Evolutionary conservation across 2,797 vertebrate species (phyloP), one percentile per base, ranked within the genome.

Genomic region (Scolopax rusticola): DNA sequence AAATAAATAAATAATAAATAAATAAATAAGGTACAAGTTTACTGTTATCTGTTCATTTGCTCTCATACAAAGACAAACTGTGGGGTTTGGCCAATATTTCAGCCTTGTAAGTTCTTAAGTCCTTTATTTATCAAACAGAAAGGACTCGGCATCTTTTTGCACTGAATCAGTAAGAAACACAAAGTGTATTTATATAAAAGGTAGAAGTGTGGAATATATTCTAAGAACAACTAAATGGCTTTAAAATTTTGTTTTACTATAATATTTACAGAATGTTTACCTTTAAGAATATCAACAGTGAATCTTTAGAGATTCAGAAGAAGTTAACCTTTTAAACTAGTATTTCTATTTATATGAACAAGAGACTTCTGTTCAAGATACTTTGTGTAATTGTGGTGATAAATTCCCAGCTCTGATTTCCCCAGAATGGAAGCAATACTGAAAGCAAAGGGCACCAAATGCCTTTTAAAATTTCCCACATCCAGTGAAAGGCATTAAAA

Each of bases 381-480:
- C 45, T 92, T 85, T 50, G 17, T 84, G 17, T 60, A 96, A 89
- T 85, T 74, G 64, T 0, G 1, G 80, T 73, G 81, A 84, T 89
- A 80, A 92, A 84, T 89, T 92, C 81, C 78, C 30, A 83, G 60
- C 53, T 85, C 71, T 80, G 64, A 93, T 89, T 90, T 82, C 57
- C 75, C 56, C 53, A 53, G 50, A 91, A 33, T 20, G 21, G 67
- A 68, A 83, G 70, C 63, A 89, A 67, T 53, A 56, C 60, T 41
- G 75, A 89, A 95, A 89, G 59, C 67, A 93, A 94, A 90, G 74
- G 48, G 54, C 56, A 95, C 30, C 67, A 84, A 87, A 83, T 50
- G 28, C 53, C 80, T 84, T 93, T 93, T 67, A 84, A 89, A 61
- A 90, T 85, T 85, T 81, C 69, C 40, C 33, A 6, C 0, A 0